Evolutionary conservation across 2,888 invertebrate genomes (phyloP).

Genomic region (Helleia helle): DNA sequence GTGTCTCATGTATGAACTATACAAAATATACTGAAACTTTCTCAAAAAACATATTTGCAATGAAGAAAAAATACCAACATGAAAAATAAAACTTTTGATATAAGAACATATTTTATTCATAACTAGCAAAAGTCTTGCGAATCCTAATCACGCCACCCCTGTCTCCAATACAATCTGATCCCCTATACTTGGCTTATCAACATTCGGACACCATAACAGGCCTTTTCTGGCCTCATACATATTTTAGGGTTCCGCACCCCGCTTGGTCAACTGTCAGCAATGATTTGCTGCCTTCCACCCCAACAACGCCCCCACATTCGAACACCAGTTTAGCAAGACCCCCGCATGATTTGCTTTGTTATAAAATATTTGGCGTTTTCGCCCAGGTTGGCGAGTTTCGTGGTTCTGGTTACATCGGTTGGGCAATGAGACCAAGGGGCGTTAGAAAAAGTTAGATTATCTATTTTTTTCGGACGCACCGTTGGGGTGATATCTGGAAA

Average conservation of each 20-base stretch:
- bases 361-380: conserved; percentile 12
- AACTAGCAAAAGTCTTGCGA: conserved; percentile 28
- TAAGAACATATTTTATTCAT: conserved; percentile 11
- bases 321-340: conserved; percentile 31
- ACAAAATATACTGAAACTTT: too few species aligned
- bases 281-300: conserved; percentile 68
- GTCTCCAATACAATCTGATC: conserved; percentile 51
- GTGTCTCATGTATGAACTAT: too few species aligned
- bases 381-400: conserved; percentile 11
- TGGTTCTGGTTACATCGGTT: conserved; percentile 29
- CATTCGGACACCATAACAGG: conserved; percentile 74
- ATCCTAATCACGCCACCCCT: conserved; percentile 51
- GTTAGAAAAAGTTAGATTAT: conserved; percentile 70
- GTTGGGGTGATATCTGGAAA: conserved; percentile 65
- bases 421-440: conserved; percentile 46
- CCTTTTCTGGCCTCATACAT: conserved; percentile 68
- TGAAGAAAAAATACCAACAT: too few species aligned
- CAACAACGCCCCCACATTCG: conserved; percentile 53
- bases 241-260: conserved; percentile 67
- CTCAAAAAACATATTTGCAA: too few species aligned
- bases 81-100: conserved; percentile 5
- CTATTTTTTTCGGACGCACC: conserved; percentile 66
- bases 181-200: conserved; percentile 70
- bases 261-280: conserved; percentile 74
- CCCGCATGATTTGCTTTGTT: conserved; percentile 11